Percentiles rank a stretch among this genome's conserved stretches.
Evolutionary conservation across 2,113 vertebrate genomes (phyloP).

Genomic region (Malaclemys terrapin): DNA sequence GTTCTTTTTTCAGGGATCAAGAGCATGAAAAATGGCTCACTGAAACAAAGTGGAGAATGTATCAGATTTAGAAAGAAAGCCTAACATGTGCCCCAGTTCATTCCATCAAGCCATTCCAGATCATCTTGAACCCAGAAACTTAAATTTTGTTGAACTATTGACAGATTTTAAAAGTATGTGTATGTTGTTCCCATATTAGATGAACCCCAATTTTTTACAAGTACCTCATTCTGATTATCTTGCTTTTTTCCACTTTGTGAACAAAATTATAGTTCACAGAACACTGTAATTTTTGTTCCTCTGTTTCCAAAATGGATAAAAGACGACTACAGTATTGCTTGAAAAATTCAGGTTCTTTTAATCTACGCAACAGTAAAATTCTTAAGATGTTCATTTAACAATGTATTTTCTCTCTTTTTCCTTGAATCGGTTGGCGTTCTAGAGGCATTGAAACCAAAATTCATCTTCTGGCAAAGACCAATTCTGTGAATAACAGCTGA

Average conservation of each 20-base stretch:
- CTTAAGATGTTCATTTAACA: background rate
- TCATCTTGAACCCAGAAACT: background rate
- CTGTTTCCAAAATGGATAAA: background rate
- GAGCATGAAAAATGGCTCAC: background rate
- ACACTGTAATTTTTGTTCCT: background rate
- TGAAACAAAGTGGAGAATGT: background rate
- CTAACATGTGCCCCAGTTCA: background rate
- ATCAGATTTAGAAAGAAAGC: background rate
- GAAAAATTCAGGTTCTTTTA: background rate
- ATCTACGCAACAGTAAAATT: background rate
- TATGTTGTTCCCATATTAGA: background rate
- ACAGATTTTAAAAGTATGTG: background rate
- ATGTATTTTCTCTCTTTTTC: background rate
- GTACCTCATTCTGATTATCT: background rate
- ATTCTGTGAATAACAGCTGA: slow-evolving; percentile 2
- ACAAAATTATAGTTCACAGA: background rate
- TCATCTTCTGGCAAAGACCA: slow-evolving; percentile 3
- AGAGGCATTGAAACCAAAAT: slow-evolving; percentile 41
- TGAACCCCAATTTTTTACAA: background rate
- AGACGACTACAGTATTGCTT: background rate
- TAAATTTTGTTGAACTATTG: background rate
- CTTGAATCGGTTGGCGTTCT: background rate
- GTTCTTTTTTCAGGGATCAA: background rate
- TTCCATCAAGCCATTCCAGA: background rate
- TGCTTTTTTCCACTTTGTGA: background rate